A percentile compares a stretch with the other conserved stretches of the same genome.
Evolutionary conservation across 2,888 invertebrate genomes (phyloP).

Genomic region (Campoplex capitator): DNA sequence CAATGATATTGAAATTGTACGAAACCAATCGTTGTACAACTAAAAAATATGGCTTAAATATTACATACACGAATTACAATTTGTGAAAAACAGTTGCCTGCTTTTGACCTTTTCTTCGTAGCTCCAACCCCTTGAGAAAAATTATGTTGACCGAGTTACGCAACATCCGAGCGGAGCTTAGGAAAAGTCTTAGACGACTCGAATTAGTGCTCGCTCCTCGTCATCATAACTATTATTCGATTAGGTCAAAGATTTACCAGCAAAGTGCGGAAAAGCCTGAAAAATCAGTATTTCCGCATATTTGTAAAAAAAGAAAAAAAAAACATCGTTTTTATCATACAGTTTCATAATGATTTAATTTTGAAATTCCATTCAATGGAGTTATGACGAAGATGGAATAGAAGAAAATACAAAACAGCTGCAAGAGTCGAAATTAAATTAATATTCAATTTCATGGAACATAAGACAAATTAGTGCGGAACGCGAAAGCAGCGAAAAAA

Average conservation of each 20-base stretch:
- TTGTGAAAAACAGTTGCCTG: neutral
- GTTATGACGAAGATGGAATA: too few species aligned
- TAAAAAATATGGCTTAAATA: neutral
- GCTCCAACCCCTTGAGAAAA: neutral
- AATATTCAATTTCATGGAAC: neutral
- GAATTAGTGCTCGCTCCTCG: neutral
- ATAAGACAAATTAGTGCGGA: neutral
- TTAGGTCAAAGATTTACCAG: neutral
- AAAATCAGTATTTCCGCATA: neutral
- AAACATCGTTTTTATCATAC: neutral
- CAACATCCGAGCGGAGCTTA: neutral
- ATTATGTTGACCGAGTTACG: neutral
- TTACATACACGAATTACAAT: neutral
- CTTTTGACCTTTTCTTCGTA: neutral
- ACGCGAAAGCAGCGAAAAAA: neutral
- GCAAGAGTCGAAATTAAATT: neutral
- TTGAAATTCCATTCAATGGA: too few species aligned
- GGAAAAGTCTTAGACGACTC: neutral
- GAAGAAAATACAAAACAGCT: too few species aligned
- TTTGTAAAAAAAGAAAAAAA: neutral
- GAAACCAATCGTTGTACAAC: slow-evolving; percentile 9
- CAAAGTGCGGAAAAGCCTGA: neutral
- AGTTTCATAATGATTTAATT: neutral
- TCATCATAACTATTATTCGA: neutral
- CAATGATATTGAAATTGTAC: neutral